Evolutionary conservation across 2,888 invertebrate genomes (phyloP).

Genomic region (Metallyticus violacea): DNA sequence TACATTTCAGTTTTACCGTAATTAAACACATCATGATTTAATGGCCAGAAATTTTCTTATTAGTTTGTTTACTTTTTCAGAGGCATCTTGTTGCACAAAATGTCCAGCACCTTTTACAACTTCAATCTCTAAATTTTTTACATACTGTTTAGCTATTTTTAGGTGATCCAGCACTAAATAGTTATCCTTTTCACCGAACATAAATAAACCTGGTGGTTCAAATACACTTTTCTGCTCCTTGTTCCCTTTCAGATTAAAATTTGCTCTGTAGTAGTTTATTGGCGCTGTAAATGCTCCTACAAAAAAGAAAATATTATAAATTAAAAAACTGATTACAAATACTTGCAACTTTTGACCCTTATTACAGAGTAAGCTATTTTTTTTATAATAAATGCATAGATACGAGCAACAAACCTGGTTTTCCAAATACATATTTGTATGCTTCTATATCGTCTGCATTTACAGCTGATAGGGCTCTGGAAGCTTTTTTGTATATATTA

Average conservation of each 20-base stretch:
- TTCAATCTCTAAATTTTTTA: conserved; percentile 48
- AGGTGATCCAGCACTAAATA: conserved; percentile 43
- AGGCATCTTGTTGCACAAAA: conserved; percentile 57
- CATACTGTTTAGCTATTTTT: conserved; percentile 47
- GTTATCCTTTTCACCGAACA: conserved; percentile 50
- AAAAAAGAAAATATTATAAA: conserved; percentile 35
- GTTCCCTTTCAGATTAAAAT: conserved; percentile 40
- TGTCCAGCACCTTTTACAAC: conserved; percentile 51
- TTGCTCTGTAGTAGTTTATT: conserved; percentile 58
- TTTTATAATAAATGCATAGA: no score
- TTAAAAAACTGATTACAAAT: background rate
- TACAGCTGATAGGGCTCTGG: conserved; percentile 36
- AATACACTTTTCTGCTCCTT: background rate
- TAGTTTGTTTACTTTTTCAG: conserved; percentile 51
- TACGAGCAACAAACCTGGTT: conserved; percentile 48
- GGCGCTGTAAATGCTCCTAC: conserved; percentile 55
- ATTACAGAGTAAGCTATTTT: no score
- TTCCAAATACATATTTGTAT: conserved; percentile 57
- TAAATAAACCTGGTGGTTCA: conserved; percentile 47
- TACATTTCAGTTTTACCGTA: no score
- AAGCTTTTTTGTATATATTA: conserved; percentile 41
- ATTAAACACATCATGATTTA: background rate
- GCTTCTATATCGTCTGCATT: conserved; percentile 54
- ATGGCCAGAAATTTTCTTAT: conserved; percentile 49
- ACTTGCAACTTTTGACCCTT: no score